A percentile compares a stretch with the other conserved stretches of the same genome.
Evolutionary conservation across 2,797 vertebrate genomes (phyloP).

Genomic region (Neomorphus geoffroyi): DNA sequence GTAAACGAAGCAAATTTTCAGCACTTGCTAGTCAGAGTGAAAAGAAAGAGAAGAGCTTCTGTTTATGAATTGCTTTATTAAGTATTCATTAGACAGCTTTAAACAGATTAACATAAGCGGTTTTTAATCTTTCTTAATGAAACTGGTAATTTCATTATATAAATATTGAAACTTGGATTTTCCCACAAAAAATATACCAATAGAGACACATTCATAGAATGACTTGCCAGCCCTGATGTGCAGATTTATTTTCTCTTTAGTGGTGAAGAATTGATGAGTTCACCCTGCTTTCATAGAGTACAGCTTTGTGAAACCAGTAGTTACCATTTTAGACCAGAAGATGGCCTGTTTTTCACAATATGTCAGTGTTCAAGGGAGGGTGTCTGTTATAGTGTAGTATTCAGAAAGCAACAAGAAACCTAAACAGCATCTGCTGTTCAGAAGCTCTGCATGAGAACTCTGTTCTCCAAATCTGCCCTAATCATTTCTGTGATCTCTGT

Average conservation of each 20-base stretch:
- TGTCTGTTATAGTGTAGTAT: background rate
- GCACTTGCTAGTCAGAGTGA: background rate
- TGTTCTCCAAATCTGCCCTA: background rate
- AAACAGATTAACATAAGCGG: constrained; percentile 21
- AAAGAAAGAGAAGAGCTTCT: background rate
- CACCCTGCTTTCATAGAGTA: background rate
- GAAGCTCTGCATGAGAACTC: background rate
- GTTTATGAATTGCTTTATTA: background rate
- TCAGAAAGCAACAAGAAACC: background rate
- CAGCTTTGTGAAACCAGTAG: background rate
- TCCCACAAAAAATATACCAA: background rate
- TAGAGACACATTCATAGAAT: background rate
- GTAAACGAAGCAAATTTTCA: no score
- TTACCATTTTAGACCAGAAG: constrained; percentile 5
- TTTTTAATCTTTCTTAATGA: constrained; percentile 24
- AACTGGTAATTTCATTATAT: background rate
- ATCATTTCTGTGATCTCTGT: background rate
- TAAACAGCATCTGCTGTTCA: background rate
- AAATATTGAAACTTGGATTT: background rate
- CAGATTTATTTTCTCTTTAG: background rate
- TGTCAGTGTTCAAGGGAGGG: background rate
- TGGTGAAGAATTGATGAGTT: background rate
- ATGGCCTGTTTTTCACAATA: background rate
- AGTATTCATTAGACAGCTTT: background rate
- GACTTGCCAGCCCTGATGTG: background rate